Evolutionary conservation across 2,888 invertebrate species (phyloP), one percentile per base, ranked within the genome.

Genomic region (Drosophila fulvimacula): DNA sequence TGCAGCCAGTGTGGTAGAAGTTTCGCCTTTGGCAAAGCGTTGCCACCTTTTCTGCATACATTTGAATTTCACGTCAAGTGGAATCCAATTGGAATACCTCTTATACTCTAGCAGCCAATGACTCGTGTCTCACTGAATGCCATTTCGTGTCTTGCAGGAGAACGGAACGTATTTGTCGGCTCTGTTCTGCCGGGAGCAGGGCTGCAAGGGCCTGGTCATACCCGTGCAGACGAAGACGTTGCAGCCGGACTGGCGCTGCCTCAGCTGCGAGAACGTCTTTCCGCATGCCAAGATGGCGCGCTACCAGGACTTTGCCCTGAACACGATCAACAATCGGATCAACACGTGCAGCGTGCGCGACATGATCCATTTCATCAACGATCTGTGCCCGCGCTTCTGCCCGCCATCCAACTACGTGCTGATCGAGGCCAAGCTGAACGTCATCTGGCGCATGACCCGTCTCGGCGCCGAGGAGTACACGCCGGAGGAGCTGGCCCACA

Each of bases 221-320:
- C 95, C 95, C 11, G 93, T 93, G 0, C 93, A 95, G 89, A 95
- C 96, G 5, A 92, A 95, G 61, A 93, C 94, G 38, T 91, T 93
- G 76, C 91, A 92, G 7, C 94, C 95, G 0, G 91, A 93, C 6
- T 96, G 96, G 96, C 93, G 94, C 69, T 96, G 96, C 89, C 93
- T 94, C 66, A 94, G 93, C 83, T 96, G 96, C 88, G 93, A 84
- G 39, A 85, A 77, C 36, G 83, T 91, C 9, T 90, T 91, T 52
- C 88, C 90, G 7, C 91, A 91, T 36, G 69, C 89, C 9, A 91
- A 92, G 76, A 91, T 92, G 90, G 90, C 91, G 0, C 90, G 92
- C 30, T 91, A 91, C 64, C 92, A 92, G 76, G 91, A 92, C 66
- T 92, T 92, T 41, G 90, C 91, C 0, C 79, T 92, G 36, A 91